Evolutionary conservation across 2,888 invertebrate species (phyloP).

Genomic region (Orthonychiurus folsomi): DNA sequence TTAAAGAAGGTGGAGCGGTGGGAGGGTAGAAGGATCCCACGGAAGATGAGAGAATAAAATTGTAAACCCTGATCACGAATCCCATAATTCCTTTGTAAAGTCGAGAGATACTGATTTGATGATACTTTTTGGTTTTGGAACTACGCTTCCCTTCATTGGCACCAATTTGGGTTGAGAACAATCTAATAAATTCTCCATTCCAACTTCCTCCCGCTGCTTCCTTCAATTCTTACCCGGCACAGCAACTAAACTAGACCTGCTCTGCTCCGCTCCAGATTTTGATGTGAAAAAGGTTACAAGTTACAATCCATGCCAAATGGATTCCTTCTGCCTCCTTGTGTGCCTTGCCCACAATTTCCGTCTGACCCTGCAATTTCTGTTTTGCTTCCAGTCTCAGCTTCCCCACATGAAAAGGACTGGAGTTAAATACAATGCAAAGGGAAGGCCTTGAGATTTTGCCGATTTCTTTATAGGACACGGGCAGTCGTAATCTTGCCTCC

Average conservation of each 20-base stretch:
- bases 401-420: too few relatives aligned
- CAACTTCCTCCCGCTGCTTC: neutral
- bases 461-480: neutral
- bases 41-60: too few relatives aligned
- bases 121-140: neutral
- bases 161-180: neutral
- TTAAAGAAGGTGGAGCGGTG: too few relatives aligned
- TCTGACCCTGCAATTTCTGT: too few relatives aligned
- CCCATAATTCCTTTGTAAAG: constrained; percentile 1
- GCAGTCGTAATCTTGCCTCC: neutral
- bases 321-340: neutral
- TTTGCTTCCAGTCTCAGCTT: too few relatives aligned
- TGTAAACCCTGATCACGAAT: neutral
- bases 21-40: too few relatives aligned
- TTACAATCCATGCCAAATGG: neutral
- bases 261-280: neutral
- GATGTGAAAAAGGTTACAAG: neutral
- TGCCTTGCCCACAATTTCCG: neutral
- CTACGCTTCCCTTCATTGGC: neutral
- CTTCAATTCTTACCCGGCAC: neutral
- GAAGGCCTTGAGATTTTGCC: neutral
- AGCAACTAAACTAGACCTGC: too few relatives aligned
- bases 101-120: neutral
- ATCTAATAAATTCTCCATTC: neutral
- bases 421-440: too few relatives aligned